phyloP scores from a whole-genome alignment of 2,797 vertebrate species.

The Gambusia yucatana region DNA sequence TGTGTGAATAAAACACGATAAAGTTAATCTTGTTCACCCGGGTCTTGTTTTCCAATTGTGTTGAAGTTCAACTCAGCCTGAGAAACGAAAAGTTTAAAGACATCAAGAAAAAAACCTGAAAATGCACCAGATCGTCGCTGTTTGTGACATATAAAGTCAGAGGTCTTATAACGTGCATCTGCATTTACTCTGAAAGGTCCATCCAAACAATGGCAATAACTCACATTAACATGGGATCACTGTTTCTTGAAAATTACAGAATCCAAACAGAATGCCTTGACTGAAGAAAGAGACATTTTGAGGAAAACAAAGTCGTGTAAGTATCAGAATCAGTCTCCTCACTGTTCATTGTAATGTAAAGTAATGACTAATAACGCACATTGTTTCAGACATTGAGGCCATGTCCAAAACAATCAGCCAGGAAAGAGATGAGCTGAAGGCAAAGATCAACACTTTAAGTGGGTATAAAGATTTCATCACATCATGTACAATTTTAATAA shows the following conservation, averaged over 20 bases:
- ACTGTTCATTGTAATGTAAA: not conserved
- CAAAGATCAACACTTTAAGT: not conserved
- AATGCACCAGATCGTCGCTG: not conserved
- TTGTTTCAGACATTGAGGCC: not conserved
- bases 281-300: constrained; percentile 2
- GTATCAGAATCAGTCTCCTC: not conserved
- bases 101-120: not conserved
- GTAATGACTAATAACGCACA: not conserved
- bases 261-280: not conserved
- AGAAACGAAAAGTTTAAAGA: not conserved
- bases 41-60: not conserved
- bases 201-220: not conserved
- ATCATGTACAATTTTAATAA: not conserved
- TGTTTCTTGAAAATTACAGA: not conserved
- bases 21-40: not conserved
- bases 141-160: not conserved
- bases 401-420: not conserved
- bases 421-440: not conserved
- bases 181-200: not conserved
- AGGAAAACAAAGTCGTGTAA: not conserved
- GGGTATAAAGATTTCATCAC: not conserved
- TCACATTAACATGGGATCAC: not conserved
- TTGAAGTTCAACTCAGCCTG: not conserved
- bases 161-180: not conserved
- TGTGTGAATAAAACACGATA: not conserved